A percentile compares a stretch with the other conserved stretches of the same genome.
These are phyloP conservation scores for Saccopteryx leptura DNA, from an alignment of 2,113 vertebrate genomes.

Conservation along the genomic window DNA sequence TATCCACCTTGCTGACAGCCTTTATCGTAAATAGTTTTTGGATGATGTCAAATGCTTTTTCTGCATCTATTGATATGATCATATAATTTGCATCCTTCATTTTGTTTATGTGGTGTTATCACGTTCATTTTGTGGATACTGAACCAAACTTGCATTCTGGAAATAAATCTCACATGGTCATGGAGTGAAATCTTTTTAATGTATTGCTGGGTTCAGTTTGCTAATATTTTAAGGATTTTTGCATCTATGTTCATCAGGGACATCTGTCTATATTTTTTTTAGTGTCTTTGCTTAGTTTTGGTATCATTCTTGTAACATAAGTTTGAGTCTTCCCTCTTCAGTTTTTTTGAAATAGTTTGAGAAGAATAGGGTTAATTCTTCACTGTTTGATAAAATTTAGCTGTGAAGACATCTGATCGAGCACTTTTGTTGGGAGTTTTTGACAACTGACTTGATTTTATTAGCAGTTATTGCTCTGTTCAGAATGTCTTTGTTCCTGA, in stretches of 20 bases:
- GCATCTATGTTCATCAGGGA: background rate
- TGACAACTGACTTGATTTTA: background rate
- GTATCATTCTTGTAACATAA: background rate
- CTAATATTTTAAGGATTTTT: background rate
- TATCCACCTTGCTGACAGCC: background rate
- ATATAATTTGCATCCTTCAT: background rate
- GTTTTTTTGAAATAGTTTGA: background rate
- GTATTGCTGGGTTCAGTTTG: background rate
- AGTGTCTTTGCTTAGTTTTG: background rate
- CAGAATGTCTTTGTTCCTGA: background rate
- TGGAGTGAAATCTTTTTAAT: background rate
- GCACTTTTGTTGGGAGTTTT: background rate
- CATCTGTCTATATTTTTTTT: background rate
- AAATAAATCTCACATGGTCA: background rate
- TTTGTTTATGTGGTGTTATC: background rate
- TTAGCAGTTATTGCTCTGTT: background rate
- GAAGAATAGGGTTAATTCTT: background rate
- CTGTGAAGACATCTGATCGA: background rate
- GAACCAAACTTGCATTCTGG: background rate
- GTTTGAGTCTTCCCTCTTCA: background rate
- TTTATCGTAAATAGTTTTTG: background rate
- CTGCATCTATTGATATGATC: background rate
- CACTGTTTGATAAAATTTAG: background rate
- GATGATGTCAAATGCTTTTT: background rate
- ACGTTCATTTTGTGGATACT: background rate